Base-by-base conservation (phyloP, 2,797 vertebrate species). In the Gambelia wislizenii region DNA sequence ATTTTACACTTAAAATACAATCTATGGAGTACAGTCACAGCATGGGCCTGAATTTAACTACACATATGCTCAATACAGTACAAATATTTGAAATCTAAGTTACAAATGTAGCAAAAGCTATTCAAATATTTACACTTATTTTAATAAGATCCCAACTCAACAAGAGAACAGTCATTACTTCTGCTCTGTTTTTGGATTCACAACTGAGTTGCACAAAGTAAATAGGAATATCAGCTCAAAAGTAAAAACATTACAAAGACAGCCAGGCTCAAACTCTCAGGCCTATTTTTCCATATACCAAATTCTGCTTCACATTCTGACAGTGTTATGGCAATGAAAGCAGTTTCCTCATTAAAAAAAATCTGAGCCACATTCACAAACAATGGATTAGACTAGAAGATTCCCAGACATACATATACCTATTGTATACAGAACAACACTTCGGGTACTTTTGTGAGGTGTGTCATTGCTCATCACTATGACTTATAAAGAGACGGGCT, bases 41-140 rank as follows among this genome's bases (percentile, higher is more conserved):
- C 14, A 67, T 47, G 13, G 27, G 59, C 39, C 81, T 44, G 44
- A 39, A 83, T 30, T 44, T 49, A 49, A 49, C 30, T n/a, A 33
- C 67, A 69, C 10, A 30, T 2, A 69, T 47, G 6, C 13, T 83
- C 14, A 69, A 70, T 22, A 72, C n/a, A 72, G 83, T 22, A 54
- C 47, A 72, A 67, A 84, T 36, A 72, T 25, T 36, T 70, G 83
- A 70, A 84, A 69, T 70, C 18, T 36, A 22, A 7, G 42, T 49
- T 52, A 22, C 2, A 70, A 82, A 83, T 22, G 33, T 54, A 2
- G 18, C 6, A 83, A 44, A 30, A 49, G 42, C 3, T 47, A 47
- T 69, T 49, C 39, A 83, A 83, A 83, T 82, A 82, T 82, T 61
- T 59, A 80, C 52, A 80, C 54, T 79, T 79, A 56, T 59, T 80